These are phyloP conservation scores for Gonatopus flavifemur DNA, from an alignment of 1,140 invertebrate species.

Conservation along the genomic window DNA sequence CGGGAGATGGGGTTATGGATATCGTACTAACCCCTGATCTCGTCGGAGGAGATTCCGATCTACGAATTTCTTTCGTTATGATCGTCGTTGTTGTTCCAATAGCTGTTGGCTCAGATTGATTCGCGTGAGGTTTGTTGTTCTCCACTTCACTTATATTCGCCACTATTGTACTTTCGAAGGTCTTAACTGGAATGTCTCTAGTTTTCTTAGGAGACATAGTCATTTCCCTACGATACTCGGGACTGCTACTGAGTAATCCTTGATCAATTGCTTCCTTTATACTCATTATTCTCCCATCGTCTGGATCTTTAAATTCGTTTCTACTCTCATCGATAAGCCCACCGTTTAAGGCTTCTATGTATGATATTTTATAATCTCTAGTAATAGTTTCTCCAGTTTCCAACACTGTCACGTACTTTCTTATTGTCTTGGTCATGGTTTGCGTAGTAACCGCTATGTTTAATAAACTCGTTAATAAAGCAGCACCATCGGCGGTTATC, in stretches of 20 bases:
- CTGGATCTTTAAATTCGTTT: conserved; percentile 79
- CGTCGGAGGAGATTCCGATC: conserved; percentile 10
- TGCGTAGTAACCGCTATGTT: conserved; percentile 84
- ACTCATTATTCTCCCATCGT: conserved; percentile 72
- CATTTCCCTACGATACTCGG: neutral
- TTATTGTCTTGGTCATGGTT: conserved; percentile 79
- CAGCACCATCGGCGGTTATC: conserved; percentile 83
- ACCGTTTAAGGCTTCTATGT: conserved; percentile 73
- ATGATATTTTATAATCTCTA: conserved; percentile 69
- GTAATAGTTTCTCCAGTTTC: conserved; percentile 63
- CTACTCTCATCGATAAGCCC: conserved; percentile 80
- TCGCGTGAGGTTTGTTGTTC: conserved; percentile 22
- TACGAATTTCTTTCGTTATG: conserved; percentile 32
- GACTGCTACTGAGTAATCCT: conserved; percentile 59
- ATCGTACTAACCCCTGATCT: conserved; percentile 7
- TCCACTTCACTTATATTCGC: conserved; percentile 24
- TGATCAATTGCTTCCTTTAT: conserved; percentile 82
- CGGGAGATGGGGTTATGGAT: conserved; percentile 4
- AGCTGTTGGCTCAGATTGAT: conserved; percentile 45
- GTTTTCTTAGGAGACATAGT: conserved; percentile 25
- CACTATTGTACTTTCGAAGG: conserved; percentile 34
- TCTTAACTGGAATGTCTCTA: conserved; percentile 27
- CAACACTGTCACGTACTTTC: conserved; percentile 75
- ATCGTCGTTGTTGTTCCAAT: conserved; percentile 47
- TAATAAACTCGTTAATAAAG: conserved; percentile 77